Evolutionary conservation across 2,113 vertebrate genomes (phyloP).

Genomic region (Nothobranchius kuhntae): DNA sequence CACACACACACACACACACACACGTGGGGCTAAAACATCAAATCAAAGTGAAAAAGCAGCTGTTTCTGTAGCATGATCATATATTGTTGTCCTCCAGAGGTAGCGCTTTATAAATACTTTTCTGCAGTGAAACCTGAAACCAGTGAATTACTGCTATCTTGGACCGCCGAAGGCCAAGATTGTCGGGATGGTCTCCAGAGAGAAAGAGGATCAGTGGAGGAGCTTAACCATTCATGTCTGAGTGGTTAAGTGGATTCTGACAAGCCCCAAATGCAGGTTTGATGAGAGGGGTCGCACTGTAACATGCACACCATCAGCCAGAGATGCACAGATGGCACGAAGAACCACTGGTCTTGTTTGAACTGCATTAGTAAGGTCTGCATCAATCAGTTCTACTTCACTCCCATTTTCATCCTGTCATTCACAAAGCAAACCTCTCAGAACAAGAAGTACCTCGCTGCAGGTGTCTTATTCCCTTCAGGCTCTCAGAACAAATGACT

Average conservation of each 20-base stretch:
- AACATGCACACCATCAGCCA: constrained; percentile 30
- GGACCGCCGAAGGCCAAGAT: constrained; percentile 8
- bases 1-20: too few species aligned
- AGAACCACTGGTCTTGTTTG: constrained; percentile 22
- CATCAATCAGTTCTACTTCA: neutral
- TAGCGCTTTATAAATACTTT: neutral
- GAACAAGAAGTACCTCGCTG: too few species aligned
- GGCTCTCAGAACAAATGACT: neutral
- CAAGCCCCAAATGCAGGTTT: constrained; percentile 54
- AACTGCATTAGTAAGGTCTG: constrained; percentile 18
- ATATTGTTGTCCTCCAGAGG: neutral
- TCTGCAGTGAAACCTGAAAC: neutral
- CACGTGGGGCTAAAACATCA: too few species aligned
- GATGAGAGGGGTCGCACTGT: constrained; percentile 30
- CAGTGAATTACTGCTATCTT: neutral
- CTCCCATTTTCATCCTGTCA: constrained; percentile 16
- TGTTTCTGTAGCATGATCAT: neutral
- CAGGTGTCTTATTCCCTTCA: too few species aligned
- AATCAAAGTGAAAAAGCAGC: neutral
- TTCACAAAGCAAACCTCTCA: neutral
- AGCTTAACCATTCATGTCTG: constrained; percentile 51
- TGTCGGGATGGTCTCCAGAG: constrained; percentile 15
- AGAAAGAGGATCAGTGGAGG: constrained; percentile 33
- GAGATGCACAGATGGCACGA: constrained; percentile 31
- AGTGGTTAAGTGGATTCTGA: constrained; percentile 67